Evolutionary conservation across 2,797 vertebrate genomes (phyloP).

Genomic region (Lutjanus campechanus): DNA sequence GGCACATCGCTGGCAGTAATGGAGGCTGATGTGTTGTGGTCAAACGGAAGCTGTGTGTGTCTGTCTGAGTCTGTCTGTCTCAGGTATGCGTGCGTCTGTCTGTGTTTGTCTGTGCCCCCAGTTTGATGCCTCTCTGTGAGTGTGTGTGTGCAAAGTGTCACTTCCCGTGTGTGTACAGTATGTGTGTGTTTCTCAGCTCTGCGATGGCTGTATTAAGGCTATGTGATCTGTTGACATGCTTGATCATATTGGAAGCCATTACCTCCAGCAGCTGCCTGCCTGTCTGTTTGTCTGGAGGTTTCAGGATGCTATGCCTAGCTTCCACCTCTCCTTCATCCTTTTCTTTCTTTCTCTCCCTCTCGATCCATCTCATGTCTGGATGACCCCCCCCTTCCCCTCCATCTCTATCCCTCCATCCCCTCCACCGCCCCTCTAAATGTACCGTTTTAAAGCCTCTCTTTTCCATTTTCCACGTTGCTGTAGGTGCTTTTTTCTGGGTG

Average conservation of each 20-base stretch:
- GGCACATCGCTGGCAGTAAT: conserved; percentile 78
- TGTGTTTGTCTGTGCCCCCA: conserved; percentile 48
- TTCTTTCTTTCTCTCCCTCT: conserved; percentile 39
- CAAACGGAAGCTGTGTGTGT: conserved; percentile 76
- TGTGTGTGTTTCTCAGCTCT: conserved; percentile 42
- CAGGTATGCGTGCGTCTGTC: conserved; percentile 53
- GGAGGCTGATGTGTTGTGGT: conserved; percentile 84
- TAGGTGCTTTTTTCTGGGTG: conserved; percentile 73
- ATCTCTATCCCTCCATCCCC: conserved; percentile 47
- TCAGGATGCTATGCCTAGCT: conserved; percentile 73
- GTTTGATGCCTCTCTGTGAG: conserved; percentile 36
- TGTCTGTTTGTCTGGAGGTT: conserved; percentile 73
- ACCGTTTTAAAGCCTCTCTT: conserved; percentile 74
- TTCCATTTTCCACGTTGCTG: conserved; percentile 68
- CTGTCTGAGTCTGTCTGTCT: conserved; percentile 67
- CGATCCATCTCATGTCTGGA: conserved; percentile 58
- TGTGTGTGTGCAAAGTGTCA: conserved; percentile 51
- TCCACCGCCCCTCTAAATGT: conserved; percentile 64
- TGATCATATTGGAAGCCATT: conserved; percentile 81
- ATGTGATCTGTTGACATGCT: conserved; percentile 81
- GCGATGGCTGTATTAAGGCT: conserved; percentile 65
- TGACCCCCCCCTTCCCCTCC: conserved; percentile 26
- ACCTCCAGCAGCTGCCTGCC: conserved; percentile 66
- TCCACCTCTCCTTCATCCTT: conserved; percentile 52
- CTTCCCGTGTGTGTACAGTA: conserved; percentile 43